Percentiles rank a stretch among this genome's conserved stretches.
phyloP scores from a whole-genome alignment of 2,113 vertebrate genomes.

The Chamaetylas fuelleborni region DNA sequence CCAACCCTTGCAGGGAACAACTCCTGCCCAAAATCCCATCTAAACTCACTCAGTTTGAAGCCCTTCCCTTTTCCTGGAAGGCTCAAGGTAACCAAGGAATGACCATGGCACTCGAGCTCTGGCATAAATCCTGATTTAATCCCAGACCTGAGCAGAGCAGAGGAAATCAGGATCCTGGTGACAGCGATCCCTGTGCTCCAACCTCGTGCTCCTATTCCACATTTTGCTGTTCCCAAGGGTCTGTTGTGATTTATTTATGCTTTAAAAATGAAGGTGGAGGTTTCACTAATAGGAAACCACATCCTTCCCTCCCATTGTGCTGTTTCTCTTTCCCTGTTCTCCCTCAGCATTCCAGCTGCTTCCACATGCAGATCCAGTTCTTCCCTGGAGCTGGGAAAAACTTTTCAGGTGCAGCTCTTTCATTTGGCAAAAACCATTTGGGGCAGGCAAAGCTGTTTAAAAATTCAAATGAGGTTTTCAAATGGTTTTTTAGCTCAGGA shows the following conservation, averaged over 20 bases:
- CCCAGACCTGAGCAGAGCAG: neutral
- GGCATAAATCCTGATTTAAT: neutral
- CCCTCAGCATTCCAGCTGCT: neutral
- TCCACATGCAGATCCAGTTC: neutral
- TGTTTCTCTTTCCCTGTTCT: neutral
- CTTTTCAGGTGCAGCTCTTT: neutral
- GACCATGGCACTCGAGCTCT: accelerated
- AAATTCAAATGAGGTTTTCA: neutral
- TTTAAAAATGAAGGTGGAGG: neutral
- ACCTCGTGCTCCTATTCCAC: accelerated
- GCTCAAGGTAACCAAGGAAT: neutral
- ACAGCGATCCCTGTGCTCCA: neutral
- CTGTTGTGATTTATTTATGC: accelerated
- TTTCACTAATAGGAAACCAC: neutral
- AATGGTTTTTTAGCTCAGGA: neutral
- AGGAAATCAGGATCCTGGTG: neutral
- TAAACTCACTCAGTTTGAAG: neutral
- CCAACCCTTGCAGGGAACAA: neutral
- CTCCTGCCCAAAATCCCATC: neutral
- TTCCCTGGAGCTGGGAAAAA: neutral
- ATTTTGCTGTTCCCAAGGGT: neutral
- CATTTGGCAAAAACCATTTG: neutral
- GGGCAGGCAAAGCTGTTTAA: neutral
- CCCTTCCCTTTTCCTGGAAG: neutral
- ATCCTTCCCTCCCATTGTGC: accelerated